Evolutionary conservation across 1,140 invertebrate genomes (phyloP).

Genomic region (Bombus waltoni): DNA sequence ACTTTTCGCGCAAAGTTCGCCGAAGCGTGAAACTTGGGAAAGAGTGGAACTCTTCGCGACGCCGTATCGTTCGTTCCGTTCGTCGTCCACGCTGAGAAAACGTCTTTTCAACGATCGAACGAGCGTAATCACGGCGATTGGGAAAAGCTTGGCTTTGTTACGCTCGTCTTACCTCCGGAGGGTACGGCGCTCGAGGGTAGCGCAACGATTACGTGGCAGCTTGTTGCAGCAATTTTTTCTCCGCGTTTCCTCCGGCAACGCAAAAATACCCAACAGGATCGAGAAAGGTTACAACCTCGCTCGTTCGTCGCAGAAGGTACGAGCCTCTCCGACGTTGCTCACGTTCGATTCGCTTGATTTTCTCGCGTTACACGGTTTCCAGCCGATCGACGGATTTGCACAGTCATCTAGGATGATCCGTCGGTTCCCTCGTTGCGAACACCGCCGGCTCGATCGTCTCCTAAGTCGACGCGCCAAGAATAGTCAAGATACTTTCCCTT

Average conservation of each 20-base stretch:
- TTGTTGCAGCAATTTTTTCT: background rate
- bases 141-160: background rate
- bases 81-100: background rate
- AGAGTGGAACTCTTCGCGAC: background rate
- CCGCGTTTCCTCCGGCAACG: background rate
- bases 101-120: background rate
- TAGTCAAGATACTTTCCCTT: background rate
- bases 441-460: background rate
- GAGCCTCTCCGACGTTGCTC: background rate
- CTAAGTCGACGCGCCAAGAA: background rate
- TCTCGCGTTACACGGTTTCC: background rate
- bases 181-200: background rate
- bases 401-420: conserved; percentile 3
- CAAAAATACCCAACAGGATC: background rate
- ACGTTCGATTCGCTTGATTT: background rate
- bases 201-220: background rate
- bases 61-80: background rate
- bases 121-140: background rate
- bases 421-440: background rate
- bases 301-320: background rate
- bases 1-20: background rate
- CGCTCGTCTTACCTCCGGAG: background rate
- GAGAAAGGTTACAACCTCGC: background rate
- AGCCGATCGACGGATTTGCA: conserved; percentile 5
- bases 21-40: background rate